Evolutionary conservation across 92 coral and sea anemone genomes (phyloP).

Genomic region (Muricea muricata): DNA sequence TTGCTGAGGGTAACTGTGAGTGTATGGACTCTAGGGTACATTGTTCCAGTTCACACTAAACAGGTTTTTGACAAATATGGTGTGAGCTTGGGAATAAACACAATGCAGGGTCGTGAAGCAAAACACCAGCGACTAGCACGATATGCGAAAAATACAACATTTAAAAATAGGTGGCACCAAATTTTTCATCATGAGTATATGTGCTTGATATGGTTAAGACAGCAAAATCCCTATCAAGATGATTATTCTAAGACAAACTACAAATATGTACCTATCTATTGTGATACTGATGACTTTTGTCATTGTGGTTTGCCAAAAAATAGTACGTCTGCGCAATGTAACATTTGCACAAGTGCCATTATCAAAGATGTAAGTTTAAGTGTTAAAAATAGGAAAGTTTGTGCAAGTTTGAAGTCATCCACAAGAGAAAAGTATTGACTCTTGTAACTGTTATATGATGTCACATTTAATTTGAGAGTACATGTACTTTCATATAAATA

Average conservation of each 20-base stretch:
- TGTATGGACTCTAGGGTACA: slow-evolving; percentile 76
- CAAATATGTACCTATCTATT: slow-evolving; percentile 49
- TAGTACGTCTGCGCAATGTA: neutral
- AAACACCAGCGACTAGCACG: slow-evolving; percentile 74
- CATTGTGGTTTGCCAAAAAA: slow-evolving; percentile 41
- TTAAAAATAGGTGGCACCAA: slow-evolving; percentile 72
- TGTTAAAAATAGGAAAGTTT: too few relatives aligned
- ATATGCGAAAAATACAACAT: slow-evolving; percentile 68
- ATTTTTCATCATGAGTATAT: slow-evolving; percentile 68
- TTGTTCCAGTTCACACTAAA: slow-evolving; percentile 73
- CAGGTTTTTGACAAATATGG: slow-evolving; percentile 67
- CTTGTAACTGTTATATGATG: too few relatives aligned
- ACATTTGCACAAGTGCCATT: neutral
- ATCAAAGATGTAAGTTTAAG: slow-evolving; percentile 16
- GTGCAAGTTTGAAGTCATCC: too few relatives aligned
- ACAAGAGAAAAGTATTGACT: too few relatives aligned
- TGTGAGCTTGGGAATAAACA: slow-evolving; percentile 66
- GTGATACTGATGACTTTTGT: slow-evolving; percentile 61
- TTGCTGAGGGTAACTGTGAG: slow-evolving; percentile 56
- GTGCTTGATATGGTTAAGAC: slow-evolving; percentile 66
- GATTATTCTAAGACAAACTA: slow-evolving; percentile 52
- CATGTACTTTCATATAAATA: too few relatives aligned
- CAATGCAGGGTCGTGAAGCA: slow-evolving; percentile 69
- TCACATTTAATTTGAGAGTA: too few relatives aligned
- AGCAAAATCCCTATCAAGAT: slow-evolving; percentile 65